Base-by-base conservation (phyloP, 2,888 invertebrate genomes). In the Hyposoter didymator region DNA sequence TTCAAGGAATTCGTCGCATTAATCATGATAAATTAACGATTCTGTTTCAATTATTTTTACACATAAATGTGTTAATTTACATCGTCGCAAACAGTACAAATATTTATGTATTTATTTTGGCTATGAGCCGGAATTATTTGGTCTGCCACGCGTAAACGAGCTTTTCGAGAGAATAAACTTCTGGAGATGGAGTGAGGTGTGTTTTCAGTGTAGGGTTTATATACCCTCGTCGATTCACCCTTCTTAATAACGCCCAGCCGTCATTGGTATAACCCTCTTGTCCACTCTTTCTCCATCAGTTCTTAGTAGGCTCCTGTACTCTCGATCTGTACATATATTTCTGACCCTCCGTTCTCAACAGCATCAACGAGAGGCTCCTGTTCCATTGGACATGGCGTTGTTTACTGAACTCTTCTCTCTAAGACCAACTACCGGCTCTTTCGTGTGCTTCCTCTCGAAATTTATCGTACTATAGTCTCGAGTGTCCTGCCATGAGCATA, bases 381-480 rank as follows among this genome's bases (percentile, higher is more conserved):
- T 91, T 89, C 88, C 89, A 90, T 90, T 88, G 88, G 88, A 84
- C 88, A 87, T 88, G 87, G 74, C 84, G 85, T 84, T 92, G 90
- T 91, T 92, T 91, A 91, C 90, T 85, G 87, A 91, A 90, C 89
- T 90, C 90, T 91, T 80, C 78, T 69, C 69, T 78, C 80, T 85
- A 85, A 85, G 75, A 88, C 84, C 78, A 75, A 76, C 84, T 84
- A 52, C 84, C 81, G 73, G 52, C 69, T 82, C 82, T 73, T 85
- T 83, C 84, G 83, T 28, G 83, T 28, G 72, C 67, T 80, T 69
- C 79, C 86, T 87, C 87, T 88, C 84, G 83, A 88, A 90, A 90
- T 90, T 91, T 89, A 90, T 88, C 86, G 86, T 83, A 88, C 87
- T 88, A 89, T 87, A 88, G 84, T 88, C 87, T 85, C 74, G 81